Percentiles rank a stretch among this genome's conserved stretches.
Evolutionary conservation across 1,140 invertebrate species (phyloP).

Genomic region (Tetramorium parvispinum): DNA sequence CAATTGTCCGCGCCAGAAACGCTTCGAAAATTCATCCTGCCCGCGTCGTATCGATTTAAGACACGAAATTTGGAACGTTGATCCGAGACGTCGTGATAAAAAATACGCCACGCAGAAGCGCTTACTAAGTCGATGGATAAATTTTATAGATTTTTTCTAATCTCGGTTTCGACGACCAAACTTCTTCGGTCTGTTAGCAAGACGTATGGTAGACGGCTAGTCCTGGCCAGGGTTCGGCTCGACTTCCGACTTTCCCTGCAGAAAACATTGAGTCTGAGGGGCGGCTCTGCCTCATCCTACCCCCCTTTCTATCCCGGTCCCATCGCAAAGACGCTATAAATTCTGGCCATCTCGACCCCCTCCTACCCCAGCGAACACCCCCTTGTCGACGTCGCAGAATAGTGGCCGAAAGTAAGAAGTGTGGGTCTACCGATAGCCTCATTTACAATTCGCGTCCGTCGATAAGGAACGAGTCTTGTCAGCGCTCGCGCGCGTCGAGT

Average conservation of each 20-base stretch:
- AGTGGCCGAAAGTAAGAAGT: slow-evolving; percentile 82
- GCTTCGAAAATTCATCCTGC: slow-evolving; percentile 52
- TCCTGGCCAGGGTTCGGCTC: slow-evolving; percentile 84
- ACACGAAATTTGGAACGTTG: slow-evolving; percentile 47
- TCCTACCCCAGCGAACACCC: slow-evolving; percentile 34
- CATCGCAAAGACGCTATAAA: slow-evolving; percentile 85
- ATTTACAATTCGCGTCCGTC: slow-evolving; percentile 61
- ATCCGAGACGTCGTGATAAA: background rate
- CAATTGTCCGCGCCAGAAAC: slow-evolving; percentile 78
- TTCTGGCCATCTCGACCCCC: slow-evolving; percentile 75
- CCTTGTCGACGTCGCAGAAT: slow-evolving; percentile 75
- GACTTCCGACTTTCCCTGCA: slow-evolving; percentile 85
- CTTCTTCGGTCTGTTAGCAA: slow-evolving; percentile 82
- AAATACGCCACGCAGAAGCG: too few species aligned
- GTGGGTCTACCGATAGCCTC: slow-evolving; percentile 68
- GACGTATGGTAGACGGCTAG: slow-evolving; percentile 84
- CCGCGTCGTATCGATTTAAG: slow-evolving; percentile 37
- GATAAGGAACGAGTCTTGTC: slow-evolving; percentile 22
- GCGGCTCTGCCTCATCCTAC: slow-evolving; percentile 75
- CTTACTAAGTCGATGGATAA: background rate
- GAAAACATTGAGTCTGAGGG: slow-evolving; percentile 86
- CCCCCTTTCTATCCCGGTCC: slow-evolving; percentile 11
- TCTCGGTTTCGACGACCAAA: slow-evolving; percentile 75
- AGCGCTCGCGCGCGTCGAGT: slow-evolving; percentile 11
- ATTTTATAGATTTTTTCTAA: slow-evolving; percentile 77